Evolutionary conservation across 2,113 vertebrate species (phyloP).

Genomic region (Lycocorax pyrrhopterus): DNA sequence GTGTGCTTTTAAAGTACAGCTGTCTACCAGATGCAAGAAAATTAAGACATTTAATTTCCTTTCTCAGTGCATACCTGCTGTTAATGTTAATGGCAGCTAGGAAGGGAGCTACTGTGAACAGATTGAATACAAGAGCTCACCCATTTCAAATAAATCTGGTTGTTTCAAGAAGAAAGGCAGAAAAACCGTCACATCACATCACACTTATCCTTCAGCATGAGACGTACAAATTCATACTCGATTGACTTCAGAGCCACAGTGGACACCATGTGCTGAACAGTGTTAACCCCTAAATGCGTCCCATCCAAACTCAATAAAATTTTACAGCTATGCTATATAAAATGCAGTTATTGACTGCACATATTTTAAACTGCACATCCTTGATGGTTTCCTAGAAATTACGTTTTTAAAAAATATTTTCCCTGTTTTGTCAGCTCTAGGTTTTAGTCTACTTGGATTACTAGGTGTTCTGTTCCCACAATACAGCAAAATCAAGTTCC

Average conservation of each 20-base stretch:
- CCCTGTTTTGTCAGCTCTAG: background rate
- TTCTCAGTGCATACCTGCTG: background rate
- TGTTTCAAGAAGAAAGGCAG: background rate
- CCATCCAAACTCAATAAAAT: background rate
- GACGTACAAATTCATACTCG: background rate
- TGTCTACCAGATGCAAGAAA: slow-evolving; percentile 46
- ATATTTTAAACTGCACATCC: background rate
- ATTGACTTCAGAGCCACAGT: background rate
- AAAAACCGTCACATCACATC: background rate
- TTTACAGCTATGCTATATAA: background rate
- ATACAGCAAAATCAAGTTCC: background rate
- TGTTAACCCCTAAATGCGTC: background rate
- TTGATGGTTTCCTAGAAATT: background rate
- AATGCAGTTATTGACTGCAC: background rate
- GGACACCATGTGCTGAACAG: background rate
- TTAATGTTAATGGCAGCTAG: slow-evolving; percentile 17
- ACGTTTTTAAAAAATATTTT: background rate
- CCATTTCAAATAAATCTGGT: background rate
- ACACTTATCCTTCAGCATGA: background rate
- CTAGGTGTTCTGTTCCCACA: background rate
- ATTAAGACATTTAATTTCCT: slow-evolving; percentile 54
- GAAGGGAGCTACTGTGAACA: background rate
- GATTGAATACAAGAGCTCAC: background rate
- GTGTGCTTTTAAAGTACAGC: background rate
- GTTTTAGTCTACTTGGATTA: background rate